These are phyloP conservation scores for Microtus ochrogaster DNA, from an alignment of 2,113 vertebrate species.

Conservation along the genomic window DNA sequence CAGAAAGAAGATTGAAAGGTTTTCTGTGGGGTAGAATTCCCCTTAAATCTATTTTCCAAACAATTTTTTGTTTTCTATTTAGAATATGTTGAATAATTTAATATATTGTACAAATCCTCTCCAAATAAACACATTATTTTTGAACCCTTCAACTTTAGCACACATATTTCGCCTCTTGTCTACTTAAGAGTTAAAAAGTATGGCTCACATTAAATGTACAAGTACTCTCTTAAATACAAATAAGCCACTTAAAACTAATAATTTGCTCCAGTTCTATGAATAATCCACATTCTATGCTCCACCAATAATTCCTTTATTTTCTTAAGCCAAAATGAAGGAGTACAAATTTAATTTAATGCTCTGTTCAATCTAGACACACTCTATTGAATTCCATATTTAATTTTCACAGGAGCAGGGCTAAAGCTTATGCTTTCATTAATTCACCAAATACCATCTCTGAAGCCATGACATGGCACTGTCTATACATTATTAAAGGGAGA, in stretches of 20 bases:
- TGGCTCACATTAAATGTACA: not conserved
- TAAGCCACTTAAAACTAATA: conserved; percentile 67
- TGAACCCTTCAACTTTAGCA: not conserved
- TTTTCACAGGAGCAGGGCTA: conserved; percentile 74
- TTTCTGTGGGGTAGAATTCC: not conserved
- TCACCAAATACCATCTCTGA: conserved; percentile 69
- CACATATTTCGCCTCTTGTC: conserved; percentile 25
- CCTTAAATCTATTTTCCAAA: not conserved
- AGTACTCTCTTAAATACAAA: conserved; percentile 45
- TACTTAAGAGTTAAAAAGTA: conserved; percentile 41
- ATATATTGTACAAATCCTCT: not conserved
- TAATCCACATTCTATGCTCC: conserved; percentile 67
- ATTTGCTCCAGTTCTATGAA: conserved; percentile 64
- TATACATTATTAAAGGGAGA: conserved; percentile 53
- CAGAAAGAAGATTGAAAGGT: not conserved
- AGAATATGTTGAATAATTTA: not conserved
- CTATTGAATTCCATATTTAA: conserved; percentile 78
- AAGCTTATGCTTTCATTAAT: conserved; percentile 79
- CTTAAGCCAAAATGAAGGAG: conserved; percentile 75
- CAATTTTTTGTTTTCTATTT: conserved; percentile 2
- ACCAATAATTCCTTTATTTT: conserved; percentile 71
- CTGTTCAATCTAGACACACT: conserved; percentile 73
- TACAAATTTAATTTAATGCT: conserved; percentile 82
- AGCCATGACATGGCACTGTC: conserved; percentile 70
- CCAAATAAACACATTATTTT: conserved; percentile 32